A percentile compares a stretch with the other conserved stretches of the same genome.
These are phyloP conservation scores for Epinotia nisella DNA, from an alignment of 2,888 invertebrate species.

Conservation along the genomic window DNA sequence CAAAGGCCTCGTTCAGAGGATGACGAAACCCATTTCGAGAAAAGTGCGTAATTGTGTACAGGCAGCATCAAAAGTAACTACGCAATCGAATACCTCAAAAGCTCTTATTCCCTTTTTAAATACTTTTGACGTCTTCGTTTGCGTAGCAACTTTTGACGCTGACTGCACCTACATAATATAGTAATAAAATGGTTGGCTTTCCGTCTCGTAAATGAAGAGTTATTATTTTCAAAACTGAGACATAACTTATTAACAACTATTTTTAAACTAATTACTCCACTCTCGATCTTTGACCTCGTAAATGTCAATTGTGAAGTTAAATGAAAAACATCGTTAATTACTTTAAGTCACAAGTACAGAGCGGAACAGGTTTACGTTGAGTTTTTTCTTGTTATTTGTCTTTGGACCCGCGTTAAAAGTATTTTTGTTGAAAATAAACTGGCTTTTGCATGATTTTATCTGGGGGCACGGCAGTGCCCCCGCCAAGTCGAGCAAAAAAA, in stretches of 20 bases:
- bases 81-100: no score
- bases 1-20: no score
- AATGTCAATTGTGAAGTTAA: constrained; percentile 27
- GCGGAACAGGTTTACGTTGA: background rate
- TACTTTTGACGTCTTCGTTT: no score
- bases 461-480: no score
- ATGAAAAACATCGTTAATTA: constrained; percentile 14
- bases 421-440: background rate
- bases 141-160: no score
- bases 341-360: constrained; percentile 11
- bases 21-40: no score
- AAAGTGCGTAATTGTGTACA: no score
- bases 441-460: background rate
- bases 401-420: background rate
- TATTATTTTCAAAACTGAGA: background rate
- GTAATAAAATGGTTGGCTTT: background rate
- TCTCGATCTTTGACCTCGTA: constrained; percentile 21
- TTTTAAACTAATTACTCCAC: constrained; percentile 20
- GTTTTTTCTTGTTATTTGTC: background rate
- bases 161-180: no score
- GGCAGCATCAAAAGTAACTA: no score
- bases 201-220: background rate
- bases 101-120: no score
- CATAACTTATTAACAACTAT: background rate
- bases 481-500: no score